Base-by-base conservation (phyloP, 2,797 vertebrate genomes). In the Macroramphosus scolopax region DNA sequence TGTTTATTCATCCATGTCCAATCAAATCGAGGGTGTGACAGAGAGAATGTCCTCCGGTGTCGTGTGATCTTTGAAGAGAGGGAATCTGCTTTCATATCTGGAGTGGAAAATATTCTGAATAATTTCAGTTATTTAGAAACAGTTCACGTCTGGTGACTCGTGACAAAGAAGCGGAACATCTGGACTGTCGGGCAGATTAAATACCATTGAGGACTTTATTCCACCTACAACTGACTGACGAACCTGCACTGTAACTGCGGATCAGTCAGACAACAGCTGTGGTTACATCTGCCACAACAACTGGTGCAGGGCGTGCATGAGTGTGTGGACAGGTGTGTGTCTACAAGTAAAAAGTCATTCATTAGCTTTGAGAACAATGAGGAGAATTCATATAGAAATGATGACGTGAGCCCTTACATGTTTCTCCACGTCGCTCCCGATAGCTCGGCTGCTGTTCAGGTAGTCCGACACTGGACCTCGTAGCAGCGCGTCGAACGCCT, bases 401-500 rank as follows among this genome's bases (percentile, higher is more conserved):
- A 12, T 24, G 8, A 9, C 3, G 5, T 17, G 8, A 20, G 32
- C 16, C 48, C 95, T 93, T 84, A 98, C 96, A n/a, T 98, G 96
- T 66, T 88, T 91, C 75, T 93, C 93, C 75, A 98, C 94, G 0
- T 95, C 95, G 1, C 89, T 91, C 57, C 95, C 96, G 37, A 98
- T 91, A 61, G 86, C 82, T 60, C 70, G 87, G 79, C 96, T 98
- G 79, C 88, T 77, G 76, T 85, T 91, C 63, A 98, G 66, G 86
- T 96, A 98, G 44, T 94, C 92, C 1, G 89, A 89, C 71, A 97
- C 88, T 1, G 91, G 86, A 37, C 92, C 88, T 35, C 74, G 90
- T 72, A 98, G 68, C 55, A 98, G 74, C 51, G 76, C 67, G 35
- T 98, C 94, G 57, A 96, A 98, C 37, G 92, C 93, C 79, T 96